Conservation (phyloP, 2,888 invertebrate genomes). For the Parnassius orleans region DNA sequence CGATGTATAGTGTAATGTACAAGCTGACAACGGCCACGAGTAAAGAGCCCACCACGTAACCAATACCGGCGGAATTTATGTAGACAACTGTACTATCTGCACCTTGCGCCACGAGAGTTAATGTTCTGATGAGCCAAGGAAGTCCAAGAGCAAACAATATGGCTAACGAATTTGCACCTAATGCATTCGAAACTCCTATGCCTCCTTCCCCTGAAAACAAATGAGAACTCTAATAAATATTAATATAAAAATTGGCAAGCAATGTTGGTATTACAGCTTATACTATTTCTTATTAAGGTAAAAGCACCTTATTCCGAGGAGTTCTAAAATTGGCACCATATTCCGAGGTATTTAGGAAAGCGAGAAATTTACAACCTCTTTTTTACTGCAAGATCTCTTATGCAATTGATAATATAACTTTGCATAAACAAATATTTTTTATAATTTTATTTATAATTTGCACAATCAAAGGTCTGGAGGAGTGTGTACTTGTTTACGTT, state of each 20-base stretch:
- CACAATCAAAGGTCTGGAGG: too few species aligned
- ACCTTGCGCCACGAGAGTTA: constrained; percentile 74
- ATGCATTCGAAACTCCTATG: constrained; percentile 92
- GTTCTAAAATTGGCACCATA: too few species aligned
- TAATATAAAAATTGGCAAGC: background rate
- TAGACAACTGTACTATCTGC: constrained; percentile 75
- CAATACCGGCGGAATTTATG: constrained; percentile 90
- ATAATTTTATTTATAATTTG: too few species aligned
- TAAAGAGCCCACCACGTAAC: constrained; percentile 90
- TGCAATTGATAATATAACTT: too few species aligned
- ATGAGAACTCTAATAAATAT: background rate
- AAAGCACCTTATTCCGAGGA: too few species aligned
- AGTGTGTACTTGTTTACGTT: too few species aligned
- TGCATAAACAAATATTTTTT: too few species aligned
- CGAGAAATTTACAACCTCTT: too few species aligned
- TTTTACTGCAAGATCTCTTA: too few species aligned
- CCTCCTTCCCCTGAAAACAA: constrained; percentile 85
- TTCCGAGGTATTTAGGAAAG: too few species aligned
- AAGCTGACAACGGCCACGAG: constrained; percentile 87
- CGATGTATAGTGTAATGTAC: constrained; percentile 84
- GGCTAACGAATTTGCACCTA: constrained; percentile 93
- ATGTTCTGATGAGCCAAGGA: constrained; percentile 91
- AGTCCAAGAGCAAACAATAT: constrained; percentile 90
- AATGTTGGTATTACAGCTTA: background rate
- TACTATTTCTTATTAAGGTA: background rate